Conservation (phyloP, 2,797 vertebrate genomes). For the Bufotes viridis region DNA sequence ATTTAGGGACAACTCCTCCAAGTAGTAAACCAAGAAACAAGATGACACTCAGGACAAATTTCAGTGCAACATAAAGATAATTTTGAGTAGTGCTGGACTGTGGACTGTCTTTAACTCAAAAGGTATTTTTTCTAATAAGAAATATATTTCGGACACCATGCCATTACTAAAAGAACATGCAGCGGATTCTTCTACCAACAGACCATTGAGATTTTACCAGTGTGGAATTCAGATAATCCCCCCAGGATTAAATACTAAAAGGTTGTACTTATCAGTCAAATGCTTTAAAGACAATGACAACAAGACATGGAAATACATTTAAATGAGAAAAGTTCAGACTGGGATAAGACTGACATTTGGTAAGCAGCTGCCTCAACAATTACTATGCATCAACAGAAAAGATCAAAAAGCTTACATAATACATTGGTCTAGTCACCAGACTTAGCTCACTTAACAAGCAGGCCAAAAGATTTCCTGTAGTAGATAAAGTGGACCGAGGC, state of each 20-base stretch:
- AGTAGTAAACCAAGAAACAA: neutral
- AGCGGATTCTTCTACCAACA: neutral
- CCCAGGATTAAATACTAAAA: neutral
- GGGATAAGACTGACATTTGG: conserved; percentile 9
- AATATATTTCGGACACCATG: neutral
- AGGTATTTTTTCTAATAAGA: neutral
- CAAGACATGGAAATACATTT: neutral
- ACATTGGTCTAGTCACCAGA: neutral
- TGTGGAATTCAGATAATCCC: conserved; percentile 15
- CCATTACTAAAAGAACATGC: neutral
- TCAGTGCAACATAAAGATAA: neutral
- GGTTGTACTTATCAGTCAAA: neutral
- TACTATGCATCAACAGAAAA: neutral
- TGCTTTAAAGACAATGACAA: neutral
- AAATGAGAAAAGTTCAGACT: neutral
- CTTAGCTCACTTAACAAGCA: neutral
- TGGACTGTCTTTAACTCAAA: neutral
- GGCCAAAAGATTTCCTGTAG: neutral
- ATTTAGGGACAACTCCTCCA: neutral
- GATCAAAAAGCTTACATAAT: neutral
- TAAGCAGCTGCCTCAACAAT: neutral
- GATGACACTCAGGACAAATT: neutral
- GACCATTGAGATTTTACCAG: neutral
- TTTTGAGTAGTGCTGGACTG: too few species aligned
- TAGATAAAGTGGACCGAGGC: neutral